Conservation (phyloP, 2,888 invertebrate species). For the Nomada hirtipes region DNA sequence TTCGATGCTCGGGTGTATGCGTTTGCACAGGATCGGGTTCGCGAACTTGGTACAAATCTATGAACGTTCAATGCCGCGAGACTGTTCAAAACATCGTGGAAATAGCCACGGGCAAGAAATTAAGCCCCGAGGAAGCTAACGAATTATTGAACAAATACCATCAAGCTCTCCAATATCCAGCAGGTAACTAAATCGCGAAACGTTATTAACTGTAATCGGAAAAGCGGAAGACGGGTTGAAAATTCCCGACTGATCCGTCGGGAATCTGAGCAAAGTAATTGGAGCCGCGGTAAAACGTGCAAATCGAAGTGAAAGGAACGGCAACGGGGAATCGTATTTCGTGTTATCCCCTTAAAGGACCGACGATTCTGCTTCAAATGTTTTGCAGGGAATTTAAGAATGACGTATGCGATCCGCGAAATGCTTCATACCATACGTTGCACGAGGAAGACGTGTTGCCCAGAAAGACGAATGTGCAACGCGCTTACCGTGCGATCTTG, state of each 20-base stretch:
- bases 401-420: conserved; percentile 96
- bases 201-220: not conserved
- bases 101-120: conserved; percentile 67
- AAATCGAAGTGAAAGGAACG: too few species aligned
- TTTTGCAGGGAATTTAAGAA: conserved; percentile 88
- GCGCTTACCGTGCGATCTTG: conserved; percentile 92
- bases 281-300: too few species aligned
- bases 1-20: conserved; percentile 97
- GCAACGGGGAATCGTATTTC: too few species aligned
- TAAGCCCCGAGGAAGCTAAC: conserved; percentile 39
- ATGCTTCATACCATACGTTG: conserved; percentile 94
- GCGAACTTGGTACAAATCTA: conserved; percentile 92
- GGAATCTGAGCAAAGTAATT: too few species aligned
- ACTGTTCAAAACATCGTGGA: conserved; percentile 54
- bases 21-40: conserved; percentile 98
- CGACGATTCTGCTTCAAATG: not conserved
- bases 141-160: conserved; percentile 54
- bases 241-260: too few species aligned
- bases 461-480: conserved; percentile 90
- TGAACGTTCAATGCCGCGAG: conserved; percentile 58
- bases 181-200: conserved; percentile 46
- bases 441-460: conserved; percentile 90
- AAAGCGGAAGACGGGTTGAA: too few species aligned
- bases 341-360: not conserved
- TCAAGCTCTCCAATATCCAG: conserved; percentile 37